Percentiles rank a stretch among this genome's conserved stretches.
phyloP scores from a whole-genome alignment of 1,140 invertebrate genomes.

The Drosophila insularis region DNA sequence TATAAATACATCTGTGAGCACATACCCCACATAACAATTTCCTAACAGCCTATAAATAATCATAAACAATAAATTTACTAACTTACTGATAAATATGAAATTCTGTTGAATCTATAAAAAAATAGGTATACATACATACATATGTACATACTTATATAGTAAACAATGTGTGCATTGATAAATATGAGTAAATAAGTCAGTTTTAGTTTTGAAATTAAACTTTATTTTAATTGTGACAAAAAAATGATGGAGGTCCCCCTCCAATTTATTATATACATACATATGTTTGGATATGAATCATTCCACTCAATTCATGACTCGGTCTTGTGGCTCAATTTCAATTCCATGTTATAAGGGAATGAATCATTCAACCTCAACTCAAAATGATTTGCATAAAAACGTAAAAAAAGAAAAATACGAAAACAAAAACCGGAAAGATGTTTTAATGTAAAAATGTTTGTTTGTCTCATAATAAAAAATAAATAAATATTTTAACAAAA shows the following conservation, averaged over 20 bases:
- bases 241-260: background rate
- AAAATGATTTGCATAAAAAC: slow-evolving; percentile 29
- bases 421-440: slow-evolving; percentile 25
- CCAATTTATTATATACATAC: background rate
- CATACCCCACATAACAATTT: slow-evolving; percentile 51
- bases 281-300: background rate
- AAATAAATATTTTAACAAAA: background rate
- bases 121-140: background rate
- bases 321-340: slow-evolving; percentile 52
- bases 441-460: slow-evolving; percentile 10
- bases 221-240: background rate
- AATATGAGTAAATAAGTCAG: background rate
- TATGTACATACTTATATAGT: no score
- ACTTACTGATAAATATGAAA: slow-evolving; percentile 40
- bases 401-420: slow-evolving; percentile 33
- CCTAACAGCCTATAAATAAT: slow-evolving; percentile 57
- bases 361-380: slow-evolving; percentile 46
- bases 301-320: slow-evolving; percentile 21
- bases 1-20: slow-evolving; percentile 59
- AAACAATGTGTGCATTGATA: background rate
- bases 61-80: slow-evolving; percentile 45
- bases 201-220: background rate
- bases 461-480: background rate
- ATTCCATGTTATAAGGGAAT: slow-evolving; percentile 60
- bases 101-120: slow-evolving; percentile 1